phyloP scores from a whole-genome alignment of 37 sponge, comb jelly and placozoan genomes.

The Diacarnus erythraeanus region DNA sequence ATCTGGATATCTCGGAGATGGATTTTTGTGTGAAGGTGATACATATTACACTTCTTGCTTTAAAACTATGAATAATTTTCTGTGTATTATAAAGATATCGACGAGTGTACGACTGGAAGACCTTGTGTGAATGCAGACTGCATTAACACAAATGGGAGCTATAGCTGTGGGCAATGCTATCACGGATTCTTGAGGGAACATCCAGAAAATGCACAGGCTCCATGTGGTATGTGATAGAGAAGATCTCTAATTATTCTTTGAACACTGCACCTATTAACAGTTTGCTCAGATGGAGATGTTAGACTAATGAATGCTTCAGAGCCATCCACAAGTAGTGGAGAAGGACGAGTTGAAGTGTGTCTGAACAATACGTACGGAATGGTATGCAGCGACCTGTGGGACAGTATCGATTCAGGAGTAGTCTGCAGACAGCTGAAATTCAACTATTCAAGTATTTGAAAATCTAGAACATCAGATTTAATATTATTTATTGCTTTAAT shows the following conservation, averaged over 20 bases:
- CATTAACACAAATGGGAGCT: conserved; percentile 1
- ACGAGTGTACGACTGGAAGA: background rate
- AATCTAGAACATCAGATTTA: background rate
- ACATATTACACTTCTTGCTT: background rate
- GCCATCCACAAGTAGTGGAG: conserved; percentile 2
- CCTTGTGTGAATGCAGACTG: conserved; percentile 15
- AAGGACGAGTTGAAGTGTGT: conserved; percentile 40
- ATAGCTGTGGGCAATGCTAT: background rate
- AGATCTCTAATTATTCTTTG: no score
- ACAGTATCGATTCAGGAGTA: conserved; percentile 26
- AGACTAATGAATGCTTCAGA: conserved; percentile 26
- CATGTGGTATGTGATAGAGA: no score
- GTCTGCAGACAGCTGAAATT: conserved; percentile 19
- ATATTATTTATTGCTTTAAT: no score
- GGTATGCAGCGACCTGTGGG: conserved; percentile 44
- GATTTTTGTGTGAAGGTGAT: background rate
- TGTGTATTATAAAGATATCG: background rate
- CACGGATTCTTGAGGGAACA: background rate
- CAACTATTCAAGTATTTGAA: background rate
- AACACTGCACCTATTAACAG: background rate
- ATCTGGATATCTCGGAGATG: conserved; percentile 16
- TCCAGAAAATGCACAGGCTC: no score
- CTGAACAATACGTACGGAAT: conserved; percentile 14
- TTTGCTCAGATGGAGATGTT: conserved; percentile 22
- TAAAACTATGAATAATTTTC: background rate